A percentile compares a stretch with the other conserved stretches of the same genome.
phyloP scores from a whole-genome alignment of 2,888 invertebrate genomes.

The Chrysolina oricalcia region DNA sequence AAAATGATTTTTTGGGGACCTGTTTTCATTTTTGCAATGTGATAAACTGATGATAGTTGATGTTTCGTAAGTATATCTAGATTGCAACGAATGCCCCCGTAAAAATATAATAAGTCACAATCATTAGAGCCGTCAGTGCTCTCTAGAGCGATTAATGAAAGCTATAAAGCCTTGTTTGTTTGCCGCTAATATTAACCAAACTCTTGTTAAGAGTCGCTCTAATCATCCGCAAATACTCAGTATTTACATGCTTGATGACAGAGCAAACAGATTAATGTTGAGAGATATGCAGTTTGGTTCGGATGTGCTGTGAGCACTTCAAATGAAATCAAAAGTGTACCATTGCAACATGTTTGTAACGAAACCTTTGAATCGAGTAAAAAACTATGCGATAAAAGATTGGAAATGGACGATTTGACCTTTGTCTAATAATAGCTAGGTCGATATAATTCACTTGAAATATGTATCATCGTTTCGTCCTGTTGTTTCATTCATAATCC shows the following conservation, averaged over 20 bases:
- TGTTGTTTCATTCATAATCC: not conserved
- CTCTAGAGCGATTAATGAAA: constrained; percentile 2
- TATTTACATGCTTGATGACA: constrained; percentile 37
- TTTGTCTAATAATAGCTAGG: constrained; percentile 13
- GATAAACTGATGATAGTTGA: no score
- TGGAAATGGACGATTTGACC: not conserved
- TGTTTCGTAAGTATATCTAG: not conserved
- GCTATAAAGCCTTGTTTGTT: constrained; percentile 15
- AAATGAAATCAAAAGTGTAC: not conserved
- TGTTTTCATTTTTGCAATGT: no score
- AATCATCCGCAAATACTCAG: constrained; percentile 30
- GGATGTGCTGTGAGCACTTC: not conserved
- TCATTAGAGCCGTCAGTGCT: not conserved
- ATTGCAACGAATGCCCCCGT: not conserved
- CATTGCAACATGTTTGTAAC: not conserved
- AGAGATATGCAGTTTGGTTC: constrained; percentile 11
- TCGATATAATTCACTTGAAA: constrained; percentile 14
- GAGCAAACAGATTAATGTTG: constrained; percentile 27
- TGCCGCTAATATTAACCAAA: constrained; percentile 34
- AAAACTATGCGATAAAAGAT: not conserved
- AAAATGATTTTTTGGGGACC: no score
- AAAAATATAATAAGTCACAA: not conserved
- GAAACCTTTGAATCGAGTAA: not conserved
- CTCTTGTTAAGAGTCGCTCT: constrained; percentile 22
- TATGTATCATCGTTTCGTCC: not conserved